Base-by-base conservation (phyloP, 2,797 vertebrate genomes). In the Babyrousa celebensis region DNA sequence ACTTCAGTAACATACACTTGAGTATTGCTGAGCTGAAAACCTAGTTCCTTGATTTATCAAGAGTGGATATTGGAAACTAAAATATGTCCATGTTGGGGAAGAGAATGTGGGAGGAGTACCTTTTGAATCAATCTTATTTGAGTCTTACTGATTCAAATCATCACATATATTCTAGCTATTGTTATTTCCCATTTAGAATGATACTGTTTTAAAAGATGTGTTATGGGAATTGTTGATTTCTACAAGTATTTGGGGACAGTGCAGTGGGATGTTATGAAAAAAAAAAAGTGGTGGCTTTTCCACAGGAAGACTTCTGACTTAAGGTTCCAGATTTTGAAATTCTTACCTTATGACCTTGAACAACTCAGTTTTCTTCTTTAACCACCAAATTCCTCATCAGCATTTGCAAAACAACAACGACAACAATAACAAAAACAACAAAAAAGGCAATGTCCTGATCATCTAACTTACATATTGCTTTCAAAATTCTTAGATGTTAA, bases 111-210 rank as follows among this genome's bases (percentile, higher is more conserved):
- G 9, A 62, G 20, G 48, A 79, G 3, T 48, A 67, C 3, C 21
- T 60, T 95, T 68, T 62, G 60, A 86, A 72, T 86, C 62, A 80
- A 20, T 63, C 67, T 63, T 67, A 54, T 52, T 94, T 86, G 54
- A 80, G 16, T 63, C 67, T 63, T 67, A 54, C 40, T 94, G 23
- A 71, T 74, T 79, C 71, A 89, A 11, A n/a, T 85, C 6, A 63
- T 72, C n/a, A 70, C 1, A 18, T 14, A 17, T 62, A 20, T 85
- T 74, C 32, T 82, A 82, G 20, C 3, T 56, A 60, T 36, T 63
- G 15, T 87, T 58, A 63, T 94, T 96, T 82, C 25, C 21, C 25
- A 12, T 4, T 68, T 79, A 27, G 80, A 84, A 67, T 80, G 40
- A 56, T 43, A 54, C 9, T 92, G 54, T 68, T 60, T 72, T 89